A percentile compares a stretch with the other conserved stretches of the same genome.
phyloP scores from a whole-genome alignment of 2,797 vertebrate genomes.

The Dicrostonyx torquatus region DNA sequence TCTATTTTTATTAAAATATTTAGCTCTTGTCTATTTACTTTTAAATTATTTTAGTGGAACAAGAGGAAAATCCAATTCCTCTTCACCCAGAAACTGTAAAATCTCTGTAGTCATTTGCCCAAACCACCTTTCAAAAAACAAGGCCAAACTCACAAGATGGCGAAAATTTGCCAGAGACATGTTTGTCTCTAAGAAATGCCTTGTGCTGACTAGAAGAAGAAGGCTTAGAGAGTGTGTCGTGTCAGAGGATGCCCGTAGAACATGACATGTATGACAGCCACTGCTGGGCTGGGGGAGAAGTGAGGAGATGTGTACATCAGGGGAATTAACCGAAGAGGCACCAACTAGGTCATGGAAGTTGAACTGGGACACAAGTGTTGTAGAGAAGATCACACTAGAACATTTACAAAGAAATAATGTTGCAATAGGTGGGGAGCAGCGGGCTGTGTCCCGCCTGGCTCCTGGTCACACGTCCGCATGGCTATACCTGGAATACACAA shows the following conservation, averaged over 20 bases:
- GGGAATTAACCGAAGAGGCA: background rate
- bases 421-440: too few relatives aligned
- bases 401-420: background rate
- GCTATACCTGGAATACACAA: too few relatives aligned
- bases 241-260: fast-evolving
- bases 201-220: background rate
- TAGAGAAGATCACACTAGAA: background rate
- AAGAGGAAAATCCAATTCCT: background rate
- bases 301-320: too few relatives aligned
- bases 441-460: too few relatives aligned
- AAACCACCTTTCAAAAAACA: background rate
- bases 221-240: fast-evolving
- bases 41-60: background rate
- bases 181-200: background rate
- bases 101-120: background rate
- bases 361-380: background rate
- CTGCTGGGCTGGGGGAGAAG: background rate
- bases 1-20: background rate
- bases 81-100: background rate
- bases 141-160: background rate
- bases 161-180: too few relatives aligned
- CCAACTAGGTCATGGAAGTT: background rate
- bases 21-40: background rate
- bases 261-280: background rate
- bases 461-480: too few relatives aligned